phyloP scores from a whole-genome alignment of 2,113 vertebrate species.

The Peromyscus polionotus region DNA sequence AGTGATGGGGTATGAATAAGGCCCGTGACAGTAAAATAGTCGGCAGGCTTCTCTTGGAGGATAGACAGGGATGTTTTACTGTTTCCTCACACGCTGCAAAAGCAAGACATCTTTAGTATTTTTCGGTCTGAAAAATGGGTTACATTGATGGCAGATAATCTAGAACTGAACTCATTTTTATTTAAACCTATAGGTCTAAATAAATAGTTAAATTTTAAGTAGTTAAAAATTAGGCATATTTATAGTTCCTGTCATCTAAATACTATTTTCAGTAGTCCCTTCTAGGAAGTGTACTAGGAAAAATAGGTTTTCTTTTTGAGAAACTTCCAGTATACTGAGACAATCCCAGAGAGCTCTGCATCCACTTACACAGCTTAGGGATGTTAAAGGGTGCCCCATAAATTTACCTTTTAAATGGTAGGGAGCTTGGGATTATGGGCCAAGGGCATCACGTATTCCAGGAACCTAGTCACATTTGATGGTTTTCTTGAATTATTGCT shows the following conservation, averaged over 20 bases:
- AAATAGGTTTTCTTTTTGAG: not conserved
- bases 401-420: not conserved
- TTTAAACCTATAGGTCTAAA: not conserved
- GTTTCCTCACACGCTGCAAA: not conserved
- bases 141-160: not conserved
- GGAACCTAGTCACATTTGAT: not conserved
- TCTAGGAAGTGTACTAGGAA: not conserved
- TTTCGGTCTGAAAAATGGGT: not conserved
- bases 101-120: slow-evolving; percentile 1
- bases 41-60: not conserved
- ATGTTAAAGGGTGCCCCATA: not conserved
- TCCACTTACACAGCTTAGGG: not conserved
- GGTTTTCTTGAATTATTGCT: slow-evolving; percentile 12
- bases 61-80: not conserved
- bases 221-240: not conserved
- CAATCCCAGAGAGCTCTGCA: not conserved
- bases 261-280: not conserved
- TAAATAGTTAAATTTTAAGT: not conserved
- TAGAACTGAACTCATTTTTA: not conserved
- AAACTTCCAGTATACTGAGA: not conserved
- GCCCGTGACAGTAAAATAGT: slow-evolving; percentile 7
- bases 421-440: not conserved
- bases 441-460: not conserved
- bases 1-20: not conserved
- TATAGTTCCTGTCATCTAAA: not conserved